These are phyloP conservation scores for Macrophya alboannulata DNA, from an alignment of 2,888 invertebrate genomes.

Conservation along the genomic window DNA sequence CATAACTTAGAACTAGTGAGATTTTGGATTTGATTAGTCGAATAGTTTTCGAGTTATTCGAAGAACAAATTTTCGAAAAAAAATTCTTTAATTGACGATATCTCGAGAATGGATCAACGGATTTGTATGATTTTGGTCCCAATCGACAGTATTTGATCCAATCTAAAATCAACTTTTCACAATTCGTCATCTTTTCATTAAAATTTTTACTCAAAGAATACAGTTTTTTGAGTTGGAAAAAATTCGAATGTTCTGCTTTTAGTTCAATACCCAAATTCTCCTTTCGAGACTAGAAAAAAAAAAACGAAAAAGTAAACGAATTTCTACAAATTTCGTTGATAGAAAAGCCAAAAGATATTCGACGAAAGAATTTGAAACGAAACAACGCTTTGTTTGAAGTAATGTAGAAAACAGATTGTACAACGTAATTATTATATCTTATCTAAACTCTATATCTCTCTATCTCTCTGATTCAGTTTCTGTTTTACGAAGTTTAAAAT, in stretches of 20 bases:
- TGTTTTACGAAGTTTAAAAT: constrained; percentile 20
- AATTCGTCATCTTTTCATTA: too few species aligned
- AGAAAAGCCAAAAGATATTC: not conserved
- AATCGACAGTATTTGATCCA: not conserved
- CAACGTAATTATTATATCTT: not conserved
- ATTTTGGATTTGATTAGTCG: not conserved
- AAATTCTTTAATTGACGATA: not conserved
- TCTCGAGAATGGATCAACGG: not conserved
- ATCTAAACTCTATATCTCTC: not conserved
- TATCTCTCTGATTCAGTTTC: constrained; percentile 41
- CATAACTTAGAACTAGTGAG: not conserved
- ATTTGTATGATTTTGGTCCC: not conserved
- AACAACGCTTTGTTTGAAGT: not conserved
- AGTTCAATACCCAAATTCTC: not conserved
- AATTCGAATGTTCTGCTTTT: too few species aligned
- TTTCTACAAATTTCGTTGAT: not conserved
- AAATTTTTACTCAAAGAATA: too few species aligned
- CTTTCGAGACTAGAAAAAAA: not conserved
- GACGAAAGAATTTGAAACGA: not conserved
- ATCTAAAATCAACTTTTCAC: too few species aligned
- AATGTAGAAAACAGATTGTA: not conserved
- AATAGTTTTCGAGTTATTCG: too few species aligned
- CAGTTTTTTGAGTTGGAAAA: too few species aligned
- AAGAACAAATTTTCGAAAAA: too few species aligned
- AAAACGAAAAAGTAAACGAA: not conserved